Evolutionary conservation across 2,888 invertebrate species (phyloP).

Genomic region (Teleiodes luculella): DNA sequence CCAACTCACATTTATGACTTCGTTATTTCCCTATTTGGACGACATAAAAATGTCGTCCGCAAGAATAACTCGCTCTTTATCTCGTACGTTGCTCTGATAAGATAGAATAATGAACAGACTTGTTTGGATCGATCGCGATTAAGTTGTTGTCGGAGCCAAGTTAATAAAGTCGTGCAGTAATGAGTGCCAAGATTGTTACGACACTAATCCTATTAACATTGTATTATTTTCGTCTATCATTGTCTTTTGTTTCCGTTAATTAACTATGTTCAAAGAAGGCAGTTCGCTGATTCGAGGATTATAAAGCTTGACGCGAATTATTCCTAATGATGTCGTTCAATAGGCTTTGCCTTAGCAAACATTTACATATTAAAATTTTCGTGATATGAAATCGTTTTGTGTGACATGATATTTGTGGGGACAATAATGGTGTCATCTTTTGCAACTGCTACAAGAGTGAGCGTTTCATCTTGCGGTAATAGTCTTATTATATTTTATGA

Average conservation of each 20-base stretch:
- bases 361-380: too few relatives aligned
- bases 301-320: background rate
- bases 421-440: constrained; percentile 16
- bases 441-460: constrained; percentile 40
- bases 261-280: background rate
- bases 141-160: constrained; percentile 60
- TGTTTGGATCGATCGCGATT: constrained; percentile 60
- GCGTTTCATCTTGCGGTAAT: constrained; percentile 46
- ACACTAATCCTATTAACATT: constrained; percentile 16
- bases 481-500: constrained; percentile 75
- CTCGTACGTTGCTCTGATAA: constrained; percentile 64
- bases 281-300: too few relatives aligned
- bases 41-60: constrained; percentile 73
- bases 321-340: background rate
- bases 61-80: constrained; percentile 66
- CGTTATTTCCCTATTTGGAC: constrained; percentile 74
- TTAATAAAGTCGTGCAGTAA: constrained; percentile 43
- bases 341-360: too few relatives aligned
- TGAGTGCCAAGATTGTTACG: constrained; percentile 26
- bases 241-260: constrained; percentile 9
- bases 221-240: constrained; percentile 11
- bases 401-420: constrained; percentile 18
- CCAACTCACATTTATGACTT: constrained; percentile 70
- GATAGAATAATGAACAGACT: constrained; percentile 68
- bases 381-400: too few relatives aligned